These are phyloP conservation scores for Apotomis betuletana DNA, from an alignment of 2,888 invertebrate genomes.

Conservation along the genomic window DNA sequence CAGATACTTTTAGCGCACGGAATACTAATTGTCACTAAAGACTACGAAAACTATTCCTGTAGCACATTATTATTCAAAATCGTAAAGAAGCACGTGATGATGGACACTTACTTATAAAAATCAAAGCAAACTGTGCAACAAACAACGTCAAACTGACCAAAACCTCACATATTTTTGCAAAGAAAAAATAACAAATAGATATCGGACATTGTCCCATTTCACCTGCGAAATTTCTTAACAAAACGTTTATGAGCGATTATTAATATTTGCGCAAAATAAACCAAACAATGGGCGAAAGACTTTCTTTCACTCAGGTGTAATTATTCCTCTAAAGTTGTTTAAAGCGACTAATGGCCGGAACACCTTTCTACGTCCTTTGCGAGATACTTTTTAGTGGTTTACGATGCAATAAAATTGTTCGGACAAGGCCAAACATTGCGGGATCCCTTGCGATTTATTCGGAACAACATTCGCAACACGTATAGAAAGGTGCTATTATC, in stretches of 20 bases:
- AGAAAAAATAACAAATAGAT: conserved; percentile 10
- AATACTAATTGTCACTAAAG: no score
- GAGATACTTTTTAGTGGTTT: conserved; percentile 80
- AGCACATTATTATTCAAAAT: no score
- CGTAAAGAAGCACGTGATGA: no score
- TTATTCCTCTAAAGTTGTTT: conserved; percentile 68
- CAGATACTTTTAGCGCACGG: no score
- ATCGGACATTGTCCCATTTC: conserved; percentile 53
- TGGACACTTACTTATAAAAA: background rate
- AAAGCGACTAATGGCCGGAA: conserved; percentile 71
- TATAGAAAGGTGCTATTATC: conserved; percentile 52
- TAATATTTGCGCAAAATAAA: conserved; percentile 64
- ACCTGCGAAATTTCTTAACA: conserved; percentile 64
- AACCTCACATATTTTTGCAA: background rate
- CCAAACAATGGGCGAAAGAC: conserved; percentile 74
- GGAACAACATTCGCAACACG: conserved; percentile 51
- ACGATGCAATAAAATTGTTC: conserved; percentile 75
- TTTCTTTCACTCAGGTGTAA: conserved; percentile 77
- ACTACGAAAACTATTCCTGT: no score
- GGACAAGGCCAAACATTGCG: conserved; percentile 81
- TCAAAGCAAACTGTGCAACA: conserved; percentile 3
- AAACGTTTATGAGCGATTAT: conserved; percentile 63
- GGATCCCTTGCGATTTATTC: conserved; percentile 60
- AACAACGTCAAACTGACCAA: conserved; percentile 23
- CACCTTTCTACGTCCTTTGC: conserved; percentile 70